Conservation (phyloP, 2,113 vertebrate species). For the Coracopsis vasa region DNA sequence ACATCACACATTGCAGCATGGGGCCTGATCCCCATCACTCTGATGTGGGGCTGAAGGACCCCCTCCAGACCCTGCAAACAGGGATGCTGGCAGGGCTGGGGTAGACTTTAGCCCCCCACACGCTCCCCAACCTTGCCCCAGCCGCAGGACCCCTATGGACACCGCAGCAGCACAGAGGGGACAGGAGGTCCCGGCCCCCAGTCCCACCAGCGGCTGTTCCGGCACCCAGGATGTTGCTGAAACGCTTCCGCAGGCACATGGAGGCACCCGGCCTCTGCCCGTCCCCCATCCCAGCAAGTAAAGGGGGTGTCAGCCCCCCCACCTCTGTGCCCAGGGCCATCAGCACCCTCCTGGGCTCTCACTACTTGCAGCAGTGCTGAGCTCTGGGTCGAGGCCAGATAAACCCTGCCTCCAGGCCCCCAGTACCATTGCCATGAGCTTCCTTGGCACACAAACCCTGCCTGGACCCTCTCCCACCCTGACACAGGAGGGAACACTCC, state of each 20-base stretch:
- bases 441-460: not conserved
- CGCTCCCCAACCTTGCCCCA: not conserved
- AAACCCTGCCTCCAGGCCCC: not conserved
- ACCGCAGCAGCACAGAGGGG: fast-evolving
- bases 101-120: fast-evolving
- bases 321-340: not conserved
- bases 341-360: not conserved
- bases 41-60: fast-evolving
- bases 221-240: fast-evolving
- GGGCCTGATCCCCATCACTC: fast-evolving
- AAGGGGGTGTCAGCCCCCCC: not conserved
- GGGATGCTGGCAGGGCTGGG: not conserved
- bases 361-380: not conserved
- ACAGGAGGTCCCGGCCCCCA: not conserved
- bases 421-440: fast-evolving
- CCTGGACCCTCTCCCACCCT: not conserved
- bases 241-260: fast-evolving
- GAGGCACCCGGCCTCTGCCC: fast-evolving
- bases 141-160: no score
- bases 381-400: not conserved
- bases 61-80: fast-evolving
- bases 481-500: fast-evolving
- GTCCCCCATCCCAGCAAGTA: not conserved
- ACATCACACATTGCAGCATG: fast-evolving
- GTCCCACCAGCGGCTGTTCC: fast-evolving